phyloP scores from a whole-genome alignment of 2,797 vertebrate species.

The Poeciliopsis infans region DNA sequence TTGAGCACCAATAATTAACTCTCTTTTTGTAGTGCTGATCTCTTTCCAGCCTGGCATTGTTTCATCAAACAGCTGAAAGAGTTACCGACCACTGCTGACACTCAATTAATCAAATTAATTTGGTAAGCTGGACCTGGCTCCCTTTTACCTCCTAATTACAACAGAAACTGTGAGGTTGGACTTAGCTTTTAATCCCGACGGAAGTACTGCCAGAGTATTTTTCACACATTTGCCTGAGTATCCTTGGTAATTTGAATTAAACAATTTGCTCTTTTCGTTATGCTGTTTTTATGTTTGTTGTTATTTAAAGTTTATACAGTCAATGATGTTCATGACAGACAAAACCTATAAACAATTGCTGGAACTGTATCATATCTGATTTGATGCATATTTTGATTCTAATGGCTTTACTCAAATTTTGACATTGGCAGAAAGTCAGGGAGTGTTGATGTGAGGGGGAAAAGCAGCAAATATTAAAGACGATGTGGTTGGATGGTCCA shows the following conservation, averaged over 20 bases:
- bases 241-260: neutral
- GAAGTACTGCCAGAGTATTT: neutral
- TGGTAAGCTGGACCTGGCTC: neutral
- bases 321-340: neutral
- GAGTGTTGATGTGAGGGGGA: neutral
- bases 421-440: constrained; percentile 19
- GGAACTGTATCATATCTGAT: neutral
- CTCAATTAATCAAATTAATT: neutral
- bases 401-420: constrained; percentile 11
- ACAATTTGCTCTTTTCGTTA: neutral
- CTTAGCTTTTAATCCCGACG: neutral
- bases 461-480: constrained; percentile 7
- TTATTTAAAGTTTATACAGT: constrained; percentile 23
- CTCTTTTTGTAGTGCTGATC: neutral
- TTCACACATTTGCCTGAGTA: neutral
- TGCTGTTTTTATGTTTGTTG: neutral
- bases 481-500: neutral
- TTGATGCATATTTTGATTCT: neutral
- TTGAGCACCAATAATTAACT: neutral
- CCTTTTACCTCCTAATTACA: neutral
- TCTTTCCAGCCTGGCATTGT: neutral
- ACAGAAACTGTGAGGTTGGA: neutral
- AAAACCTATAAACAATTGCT: neutral
- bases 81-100: neutral
- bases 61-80: neutral